Conservation (phyloP, 2,888 invertebrate genomes). For the Apamea epomidion region DNA sequence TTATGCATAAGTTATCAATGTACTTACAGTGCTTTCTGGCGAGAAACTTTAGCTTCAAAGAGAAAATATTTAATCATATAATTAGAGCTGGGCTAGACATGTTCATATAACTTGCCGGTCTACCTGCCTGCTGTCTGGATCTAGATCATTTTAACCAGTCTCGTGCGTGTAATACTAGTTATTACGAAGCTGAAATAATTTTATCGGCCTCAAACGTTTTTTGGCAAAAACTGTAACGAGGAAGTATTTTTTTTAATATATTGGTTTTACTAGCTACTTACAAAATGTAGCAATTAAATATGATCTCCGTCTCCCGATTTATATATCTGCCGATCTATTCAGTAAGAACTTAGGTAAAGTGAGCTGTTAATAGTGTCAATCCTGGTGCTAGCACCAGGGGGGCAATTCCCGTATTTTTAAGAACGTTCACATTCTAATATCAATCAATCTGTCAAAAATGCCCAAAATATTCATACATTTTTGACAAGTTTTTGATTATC, state of each 20-base stretch:
- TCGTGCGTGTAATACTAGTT: conserved; percentile 51
- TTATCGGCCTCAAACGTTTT: conserved; percentile 8
- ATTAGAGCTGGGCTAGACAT: conserved; percentile 42
- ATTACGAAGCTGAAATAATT: conserved; percentile 48
- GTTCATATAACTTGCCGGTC: conserved; percentile 47
- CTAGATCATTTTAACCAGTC: conserved; percentile 44
- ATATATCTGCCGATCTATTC: background rate
- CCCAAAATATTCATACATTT: no score
- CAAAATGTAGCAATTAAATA: conserved; percentile 1
- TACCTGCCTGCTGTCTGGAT: conserved; percentile 38
- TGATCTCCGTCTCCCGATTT: background rate
- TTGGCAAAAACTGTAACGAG: conserved; percentile 38
- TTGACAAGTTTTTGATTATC: no score
- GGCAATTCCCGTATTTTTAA: no score
- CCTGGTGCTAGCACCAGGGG: background rate
- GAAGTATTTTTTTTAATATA: background rate
- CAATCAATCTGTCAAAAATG: background rate
- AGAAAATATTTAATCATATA: conserved; percentile 67
- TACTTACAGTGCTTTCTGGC: conserved; percentile 43
- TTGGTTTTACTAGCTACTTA: background rate
- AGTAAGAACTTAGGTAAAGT: background rate
- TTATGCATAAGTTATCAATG: conserved; percentile 55
- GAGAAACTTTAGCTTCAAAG: conserved; percentile 60
- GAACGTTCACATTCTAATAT: no score
- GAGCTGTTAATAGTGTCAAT: background rate